Evolutionary conservation across 2,113 vertebrate species (phyloP), one percentile per base, ranked within the genome.

Genomic region (Phycodurus eques): DNA sequence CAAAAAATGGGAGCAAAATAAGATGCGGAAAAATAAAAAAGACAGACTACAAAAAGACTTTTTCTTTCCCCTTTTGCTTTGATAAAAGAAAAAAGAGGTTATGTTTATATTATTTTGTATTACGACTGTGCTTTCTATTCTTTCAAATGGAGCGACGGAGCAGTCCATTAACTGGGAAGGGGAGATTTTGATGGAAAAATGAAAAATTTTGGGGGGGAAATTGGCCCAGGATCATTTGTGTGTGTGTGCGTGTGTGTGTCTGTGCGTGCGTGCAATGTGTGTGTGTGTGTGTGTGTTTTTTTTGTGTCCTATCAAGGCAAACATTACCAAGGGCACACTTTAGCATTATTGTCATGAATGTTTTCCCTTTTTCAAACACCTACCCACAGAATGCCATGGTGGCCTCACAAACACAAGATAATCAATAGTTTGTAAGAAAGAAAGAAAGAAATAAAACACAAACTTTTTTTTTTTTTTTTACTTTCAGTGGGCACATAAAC

Each of bases 161-260:
- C 63, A 7, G 49, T 68, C 79, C 80, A 84, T 88, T 86, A 83
- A 80, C 73, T 70, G 62, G 80, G 83, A 87, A 87, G 86, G 83
- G 85, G 84, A 84, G 75, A 86, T 82, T 87, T 85, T 87, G 81
- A 88, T 80, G 79, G 78, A 77, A 78, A 90, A 91, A 88, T 78
- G 80, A 89, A 87, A 81, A 73, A 56, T 44, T 1, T 6, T 43
- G 79, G 76, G 74, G 81, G 49, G 15, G 81, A 67, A 78, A 81
- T 70, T 71, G 77, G 67, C 70, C 70, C 59, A 44, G 77, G 64
- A 15, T 49, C 6, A 51, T 63, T 1, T 31, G 44, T 59, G 33
- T 73, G 72, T 65, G 68, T 47, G 44, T 67, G 22, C 65, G 4
- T 47, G 59, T 70, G 79, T 76, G 74, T 63, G 71, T 72, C 75